A percentile compares a stretch with the other conserved stretches of the same genome.
Evolutionary conservation across 2,113 vertebrate species (phyloP).

Genomic region (Engraulis encrasicolus): DNA sequence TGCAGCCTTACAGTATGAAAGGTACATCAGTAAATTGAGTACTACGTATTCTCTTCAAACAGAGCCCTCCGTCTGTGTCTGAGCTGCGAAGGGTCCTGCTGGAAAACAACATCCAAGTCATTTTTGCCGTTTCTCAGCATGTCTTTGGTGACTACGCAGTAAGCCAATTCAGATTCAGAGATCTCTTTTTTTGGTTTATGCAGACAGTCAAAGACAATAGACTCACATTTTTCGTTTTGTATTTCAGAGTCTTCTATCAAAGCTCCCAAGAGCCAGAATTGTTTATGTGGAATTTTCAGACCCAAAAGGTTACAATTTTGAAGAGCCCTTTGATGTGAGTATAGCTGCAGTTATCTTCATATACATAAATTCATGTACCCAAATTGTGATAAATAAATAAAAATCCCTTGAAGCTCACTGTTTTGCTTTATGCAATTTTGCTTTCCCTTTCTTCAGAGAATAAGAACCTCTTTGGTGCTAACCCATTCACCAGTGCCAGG

Average conservation of each 20-base stretch:
- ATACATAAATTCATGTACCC: neutral
- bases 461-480: neutral
- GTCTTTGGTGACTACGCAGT: neutral
- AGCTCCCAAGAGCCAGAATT: neutral
- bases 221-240: neutral
- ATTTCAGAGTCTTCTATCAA: neutral
- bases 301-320: neutral
- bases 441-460: neutral
- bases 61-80: neutral
- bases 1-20: neutral
- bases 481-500: neutral
- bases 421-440: neutral
- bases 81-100: neutral
- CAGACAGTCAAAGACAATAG: neutral
- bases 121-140: neutral
- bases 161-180: neutral
- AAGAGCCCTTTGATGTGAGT: neutral
- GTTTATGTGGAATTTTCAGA: neutral
- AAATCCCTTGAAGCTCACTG: neutral
- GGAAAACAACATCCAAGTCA: conserved; percentile 3
- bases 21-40: neutral
- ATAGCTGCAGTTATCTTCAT: neutral
- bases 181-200: neutral
- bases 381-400: neutral
- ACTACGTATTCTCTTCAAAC: neutral